Evolutionary conservation across 2,113 vertebrate genomes (phyloP).

Genomic region (Neogobius melanostomus): DNA sequence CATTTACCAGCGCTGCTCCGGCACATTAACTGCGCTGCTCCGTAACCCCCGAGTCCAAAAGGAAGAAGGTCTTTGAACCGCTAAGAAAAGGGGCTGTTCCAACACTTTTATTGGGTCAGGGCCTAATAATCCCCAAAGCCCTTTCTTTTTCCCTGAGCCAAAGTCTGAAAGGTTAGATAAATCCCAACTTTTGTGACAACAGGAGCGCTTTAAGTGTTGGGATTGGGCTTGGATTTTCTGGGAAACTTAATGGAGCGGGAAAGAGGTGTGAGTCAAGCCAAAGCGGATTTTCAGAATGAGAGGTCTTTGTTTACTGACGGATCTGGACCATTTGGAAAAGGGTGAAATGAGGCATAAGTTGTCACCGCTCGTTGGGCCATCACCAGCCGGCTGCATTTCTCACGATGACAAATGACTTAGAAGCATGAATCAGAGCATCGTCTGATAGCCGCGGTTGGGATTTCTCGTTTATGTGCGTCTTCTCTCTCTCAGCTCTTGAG

Average conservation of each 20-base stretch:
- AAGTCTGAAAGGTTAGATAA: constrained; percentile 60
- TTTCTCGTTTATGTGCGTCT: constrained; percentile 49
- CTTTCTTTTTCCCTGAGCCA: constrained; percentile 54
- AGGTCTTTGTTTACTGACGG: constrained; percentile 64
- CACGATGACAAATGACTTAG: constrained; percentile 55
- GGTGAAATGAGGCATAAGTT: constrained; percentile 65
- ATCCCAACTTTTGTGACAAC: constrained; percentile 45
- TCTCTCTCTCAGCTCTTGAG: constrained; percentile 37
- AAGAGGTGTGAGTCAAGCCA: constrained; percentile 40
- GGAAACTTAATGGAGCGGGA: neutral
- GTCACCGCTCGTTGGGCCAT: constrained; percentile 25
- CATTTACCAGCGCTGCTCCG: constrained; percentile 38
- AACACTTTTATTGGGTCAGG: constrained; percentile 59
- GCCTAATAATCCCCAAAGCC: constrained; percentile 71
- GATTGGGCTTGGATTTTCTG: constrained; percentile 17
- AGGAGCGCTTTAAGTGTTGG: constrained; percentile 43
- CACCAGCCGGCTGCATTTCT: constrained; percentile 56
- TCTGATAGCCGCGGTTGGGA: constrained; percentile 46
- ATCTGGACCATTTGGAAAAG: constrained; percentile 46
- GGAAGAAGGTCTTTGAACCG: constrained; percentile 52
- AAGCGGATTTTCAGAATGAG: constrained; percentile 40
- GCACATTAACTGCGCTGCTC: constrained; percentile 45
- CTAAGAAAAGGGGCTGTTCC: constrained; percentile 22
- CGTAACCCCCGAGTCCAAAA: constrained; percentile 53
- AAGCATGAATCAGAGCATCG: constrained; percentile 59